Conservation (phyloP, 2,113 vertebrate species). For the Malurus melanocephalus region DNA sequence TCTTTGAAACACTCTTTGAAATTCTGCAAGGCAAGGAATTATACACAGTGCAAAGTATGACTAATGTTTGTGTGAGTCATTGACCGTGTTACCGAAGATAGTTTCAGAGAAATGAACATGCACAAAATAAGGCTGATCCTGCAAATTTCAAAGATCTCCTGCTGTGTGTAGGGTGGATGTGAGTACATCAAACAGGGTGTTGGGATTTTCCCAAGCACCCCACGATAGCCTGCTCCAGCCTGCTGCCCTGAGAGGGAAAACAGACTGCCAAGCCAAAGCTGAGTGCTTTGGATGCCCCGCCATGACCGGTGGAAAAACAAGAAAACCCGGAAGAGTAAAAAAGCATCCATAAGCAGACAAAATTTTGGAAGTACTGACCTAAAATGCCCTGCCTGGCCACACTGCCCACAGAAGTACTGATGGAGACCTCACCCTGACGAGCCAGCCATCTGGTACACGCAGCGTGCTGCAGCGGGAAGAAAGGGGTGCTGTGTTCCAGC, state of each 20-base stretch:
- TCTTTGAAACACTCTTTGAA: neutral
- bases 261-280: neutral
- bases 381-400: neutral
- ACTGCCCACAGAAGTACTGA: rapidly evolving
- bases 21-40: slow-evolving; percentile 33
- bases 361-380: neutral
- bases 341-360: neutral
- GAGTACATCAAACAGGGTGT: neutral
- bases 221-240: neutral
- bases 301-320: neutral
- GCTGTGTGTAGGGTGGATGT: neutral
- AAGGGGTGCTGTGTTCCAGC: neutral
- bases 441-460: neutral
- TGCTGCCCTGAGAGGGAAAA: neutral
- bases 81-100: neutral
- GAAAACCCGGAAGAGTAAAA: neutral
- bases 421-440: neutral
- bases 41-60: neutral
- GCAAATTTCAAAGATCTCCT: slow-evolving; percentile 2
- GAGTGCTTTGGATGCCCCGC: neutral
- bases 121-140: slow-evolving; percentile 35
- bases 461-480: neutral
- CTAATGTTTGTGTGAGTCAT: slow-evolving; percentile 44
- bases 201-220: neutral
- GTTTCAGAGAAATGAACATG: neutral